Base-by-base conservation (phyloP, 2,797 vertebrate species). In the Neosilurus mollespiculum region DNA sequence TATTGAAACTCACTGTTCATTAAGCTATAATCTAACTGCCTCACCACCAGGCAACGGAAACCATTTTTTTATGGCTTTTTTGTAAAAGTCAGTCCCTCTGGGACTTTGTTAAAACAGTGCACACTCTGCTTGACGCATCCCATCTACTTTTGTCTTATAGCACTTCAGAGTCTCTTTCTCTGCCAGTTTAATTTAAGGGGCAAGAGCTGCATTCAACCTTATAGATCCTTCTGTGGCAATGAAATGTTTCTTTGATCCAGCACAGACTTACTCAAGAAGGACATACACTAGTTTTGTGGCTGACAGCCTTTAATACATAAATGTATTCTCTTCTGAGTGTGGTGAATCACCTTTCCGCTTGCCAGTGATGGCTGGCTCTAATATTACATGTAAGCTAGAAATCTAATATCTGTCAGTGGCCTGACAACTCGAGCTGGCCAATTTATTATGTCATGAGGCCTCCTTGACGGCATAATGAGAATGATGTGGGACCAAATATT, bases 71-170 rank as follows among this genome's bases (percentile, higher is more conserved):
- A 80, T 80, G 76, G 54, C 56, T 34, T 59, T 82, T 83, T 81
- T 81, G 71, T 85, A 70, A 73, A 73, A 84, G 80, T 67, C 65
- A 59, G 79, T 26, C 64, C 88, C 86, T 62, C 61, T 59, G 87
- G 86, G 88, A 89, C 84, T 78, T 88, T 85, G 83, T 87, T 87
- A 88, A 87, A 87, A 79, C 82, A 78, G 79, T 59, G 82, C 70
- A 69, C 65, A 65, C 70, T 82, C 80, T 30, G 70, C 61, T 81
- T 83, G 81, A 85, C 61, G 80, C 84, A 81, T 78, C 78, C 69
- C 66, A 73, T 82, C 81, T 75, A 73, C 64, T 73, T 82, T 64
- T 78, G 71, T 76, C 80, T 72, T 51, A 78, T 79, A 73, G 76
- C 34, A 71, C 84, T 84, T 88, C 59, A 80, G 18, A 72, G 81